Base-by-base conservation (phyloP, 2,888 invertebrate species). In the Hanleya hanleyi region DNA sequence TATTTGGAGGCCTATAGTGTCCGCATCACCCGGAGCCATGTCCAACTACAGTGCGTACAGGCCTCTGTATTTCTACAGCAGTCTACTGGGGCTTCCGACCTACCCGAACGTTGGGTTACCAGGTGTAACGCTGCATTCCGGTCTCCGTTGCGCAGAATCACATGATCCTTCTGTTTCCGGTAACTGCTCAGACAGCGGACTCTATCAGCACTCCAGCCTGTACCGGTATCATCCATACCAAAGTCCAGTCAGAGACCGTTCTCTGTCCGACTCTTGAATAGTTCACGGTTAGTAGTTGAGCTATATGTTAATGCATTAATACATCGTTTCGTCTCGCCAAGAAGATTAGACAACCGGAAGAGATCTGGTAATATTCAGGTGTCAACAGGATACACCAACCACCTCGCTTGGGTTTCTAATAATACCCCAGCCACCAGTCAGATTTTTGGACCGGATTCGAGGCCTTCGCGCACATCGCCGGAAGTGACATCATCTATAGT, bases 1-100 rank as follows among this genome's bases (percentile, higher is more conserved):
- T 15, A 57, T 57, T 29, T 57, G 57, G 57, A 22, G 57, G 4
- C 57, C 57, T 32, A 57, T 57, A 57, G 57, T 57, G 22, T 57
- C 57, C 57, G 12, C 57, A 29, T 57, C 57, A 15, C 57, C 57
- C 15, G 57, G 57, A 4, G n/a, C n/a, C n/a, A 15, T 57, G 57
- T 57, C 57, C 32, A 29, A 4, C 22, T 57, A 57, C 57, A 57
- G 29, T 26, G 57, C 57, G 12, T 57, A 57, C 57, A 57, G 57
- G 32, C 57, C 57, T 22, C 29, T 57, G 26, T 57, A 29, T 32
- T 57, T 57, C 29, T 57, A 57, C 32, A 57, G 57, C 9, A 57
- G 57, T 26, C 32, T 57, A 26, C 26, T 57, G 26, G 57, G 57
- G 26, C 57, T 57, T 26, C 57, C 57, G 2, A 32, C 26, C 2